A percentile compares a stretch with the other conserved stretches of the same genome.
Evolutionary conservation across 1,140 invertebrate species (phyloP).

Genomic region (Panagrolaimus sp.): DNA sequence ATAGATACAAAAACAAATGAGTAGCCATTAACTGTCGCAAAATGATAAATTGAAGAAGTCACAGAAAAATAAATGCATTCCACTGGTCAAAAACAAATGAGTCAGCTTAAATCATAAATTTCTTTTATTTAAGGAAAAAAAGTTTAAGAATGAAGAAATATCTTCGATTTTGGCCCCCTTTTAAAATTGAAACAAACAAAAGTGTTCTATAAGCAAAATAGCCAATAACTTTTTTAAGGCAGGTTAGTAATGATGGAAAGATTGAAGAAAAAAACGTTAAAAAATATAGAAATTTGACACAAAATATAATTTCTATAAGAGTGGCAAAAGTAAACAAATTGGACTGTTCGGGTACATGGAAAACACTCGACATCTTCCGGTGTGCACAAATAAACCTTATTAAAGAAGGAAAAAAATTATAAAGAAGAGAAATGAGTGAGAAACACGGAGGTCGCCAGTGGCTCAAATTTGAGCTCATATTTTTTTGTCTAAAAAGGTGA

Average conservation of each 20-base stretch:
- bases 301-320: no score
- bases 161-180: no score
- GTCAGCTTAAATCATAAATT: neutral
- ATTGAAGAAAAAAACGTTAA: neutral
- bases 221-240: neutral
- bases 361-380: conserved; percentile 14
- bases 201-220: neutral
- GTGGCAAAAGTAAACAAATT: neutral
- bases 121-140: no score
- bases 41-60: conserved; percentile 8
- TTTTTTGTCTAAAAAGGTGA: no score
- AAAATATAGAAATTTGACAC: no score
- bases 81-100: conserved; percentile 13
- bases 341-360: conserved; percentile 6
- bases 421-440: no score
- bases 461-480: no score
- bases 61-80: conserved; percentile 1
- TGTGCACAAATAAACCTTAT: conserved; percentile 4
- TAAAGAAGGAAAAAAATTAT: neutral
- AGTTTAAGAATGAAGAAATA: no score
- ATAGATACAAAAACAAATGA: conserved; percentile 7
- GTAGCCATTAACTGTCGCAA: neutral
- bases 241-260: conserved; percentile 24
- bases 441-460: no score
- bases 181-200: no score